phyloP scores from a whole-genome alignment of 2,113 vertebrate species.

The Cavia aperea region DNA sequence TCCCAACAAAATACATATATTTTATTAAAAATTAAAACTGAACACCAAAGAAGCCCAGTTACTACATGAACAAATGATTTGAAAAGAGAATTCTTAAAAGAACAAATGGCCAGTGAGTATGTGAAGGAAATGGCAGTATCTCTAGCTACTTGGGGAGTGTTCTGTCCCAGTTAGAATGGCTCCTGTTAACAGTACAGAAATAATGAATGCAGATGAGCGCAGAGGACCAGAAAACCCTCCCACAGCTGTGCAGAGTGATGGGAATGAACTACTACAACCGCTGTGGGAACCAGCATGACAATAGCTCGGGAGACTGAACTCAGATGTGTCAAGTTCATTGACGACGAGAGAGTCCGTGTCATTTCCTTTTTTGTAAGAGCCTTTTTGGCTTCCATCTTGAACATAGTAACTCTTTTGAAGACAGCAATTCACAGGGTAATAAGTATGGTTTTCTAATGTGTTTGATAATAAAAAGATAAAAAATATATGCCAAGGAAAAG shows the following conservation, averaged over 20 bases:
- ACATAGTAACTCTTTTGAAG: neutral
- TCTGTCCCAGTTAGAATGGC: neutral
- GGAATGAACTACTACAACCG: neutral
- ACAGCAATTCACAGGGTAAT: neutral
- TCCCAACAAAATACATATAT: neutral
- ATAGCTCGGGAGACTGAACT: neutral
- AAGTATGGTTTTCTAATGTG: neutral
- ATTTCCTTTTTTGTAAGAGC: neutral
- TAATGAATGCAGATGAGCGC: neutral
- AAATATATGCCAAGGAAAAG: neutral
- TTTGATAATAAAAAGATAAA: neutral
- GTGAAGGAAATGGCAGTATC: neutral
- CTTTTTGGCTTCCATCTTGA: neutral
- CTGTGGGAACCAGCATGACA: neutral
- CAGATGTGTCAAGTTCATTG: neutral
- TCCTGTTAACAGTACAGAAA: neutral
- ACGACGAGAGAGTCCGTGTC: neutral
- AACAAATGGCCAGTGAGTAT: neutral
- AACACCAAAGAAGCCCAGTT: neutral
- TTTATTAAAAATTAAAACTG: neutral
- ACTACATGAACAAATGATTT: neutral
- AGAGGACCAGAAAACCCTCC: neutral
- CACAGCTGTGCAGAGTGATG: neutral
- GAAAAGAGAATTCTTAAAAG: neutral
- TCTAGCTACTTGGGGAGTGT: neutral